Evolutionary conservation across 2,888 invertebrate genomes (phyloP).

Genomic region (Apamea sordens): DNA sequence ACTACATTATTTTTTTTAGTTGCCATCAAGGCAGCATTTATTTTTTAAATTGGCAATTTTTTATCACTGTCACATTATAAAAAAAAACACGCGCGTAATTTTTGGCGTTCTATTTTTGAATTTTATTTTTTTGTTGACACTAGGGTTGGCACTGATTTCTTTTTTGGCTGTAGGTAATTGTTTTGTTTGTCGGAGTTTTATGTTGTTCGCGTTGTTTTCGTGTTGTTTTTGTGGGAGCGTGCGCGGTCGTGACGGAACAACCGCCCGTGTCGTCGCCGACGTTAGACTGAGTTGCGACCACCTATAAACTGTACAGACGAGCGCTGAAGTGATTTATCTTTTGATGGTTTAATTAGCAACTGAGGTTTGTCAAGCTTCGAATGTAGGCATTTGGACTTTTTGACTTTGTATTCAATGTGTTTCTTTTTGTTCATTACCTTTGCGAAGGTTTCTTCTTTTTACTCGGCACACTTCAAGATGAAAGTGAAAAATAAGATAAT

Average conservation of each 20-base stretch:
- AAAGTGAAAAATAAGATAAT: neutral
- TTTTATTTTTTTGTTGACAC: conserved; percentile 62
- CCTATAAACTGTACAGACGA: conserved; percentile 73
- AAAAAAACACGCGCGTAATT: conserved; percentile 43
- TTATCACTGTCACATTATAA: conserved; percentile 69
- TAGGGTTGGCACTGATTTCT: conserved; percentile 67
- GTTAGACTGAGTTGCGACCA: conserved; percentile 81
- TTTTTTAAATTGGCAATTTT: conserved; percentile 63
- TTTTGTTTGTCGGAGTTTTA: conserved; percentile 68
- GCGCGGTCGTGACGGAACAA: conserved; percentile 69
- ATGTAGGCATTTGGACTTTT: conserved; percentile 39
- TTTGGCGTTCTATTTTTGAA: conserved; percentile 45
- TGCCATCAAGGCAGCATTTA: conserved; percentile 77
- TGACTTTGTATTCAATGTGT: conserved; percentile 8
- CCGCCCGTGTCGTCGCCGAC: conserved; percentile 76
- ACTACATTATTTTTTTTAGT: conserved; percentile 88
- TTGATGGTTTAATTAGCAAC: conserved; percentile 68
- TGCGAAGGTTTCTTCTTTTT: neutral
- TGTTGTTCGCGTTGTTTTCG: conserved; percentile 68
- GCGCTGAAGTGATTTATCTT: conserved; percentile 69
- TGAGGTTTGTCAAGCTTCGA: conserved; percentile 51
- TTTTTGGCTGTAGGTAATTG: conserved; percentile 67
- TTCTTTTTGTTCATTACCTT: neutral
- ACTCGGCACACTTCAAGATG: neutral
- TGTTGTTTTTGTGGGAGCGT: conserved; percentile 67